Conservation (phyloP, 2,113 vertebrate genomes). For the Nothobranchius kuhntae region DNA sequence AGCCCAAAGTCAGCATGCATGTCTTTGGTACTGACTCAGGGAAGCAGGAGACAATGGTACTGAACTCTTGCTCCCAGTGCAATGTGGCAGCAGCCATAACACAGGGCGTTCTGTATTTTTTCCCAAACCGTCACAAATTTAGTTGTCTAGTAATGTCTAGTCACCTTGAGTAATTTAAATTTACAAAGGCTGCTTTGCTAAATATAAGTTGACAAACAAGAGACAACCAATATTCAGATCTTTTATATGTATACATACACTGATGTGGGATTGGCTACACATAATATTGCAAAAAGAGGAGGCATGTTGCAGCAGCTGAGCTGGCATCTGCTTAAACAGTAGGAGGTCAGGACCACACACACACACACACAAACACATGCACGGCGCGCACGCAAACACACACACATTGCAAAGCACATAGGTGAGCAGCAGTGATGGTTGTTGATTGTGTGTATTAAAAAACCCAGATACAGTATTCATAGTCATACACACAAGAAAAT, state of each 20-base stretch:
- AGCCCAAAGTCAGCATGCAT: too few relatives aligned
- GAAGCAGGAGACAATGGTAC: neutral
- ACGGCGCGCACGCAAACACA: neutral
- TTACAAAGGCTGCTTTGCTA: neutral
- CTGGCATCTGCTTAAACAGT: slow-evolving; percentile 54
- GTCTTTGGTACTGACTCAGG: too few relatives aligned
- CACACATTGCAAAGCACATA: slow-evolving; percentile 16
- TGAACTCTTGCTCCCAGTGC: too few relatives aligned
- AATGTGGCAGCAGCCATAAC: too few relatives aligned
- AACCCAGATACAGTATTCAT: neutral
- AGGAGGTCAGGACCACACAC: slow-evolving; percentile 29
- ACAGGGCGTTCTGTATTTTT: neutral
- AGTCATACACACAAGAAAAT: neutral
- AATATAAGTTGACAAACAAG: neutral
- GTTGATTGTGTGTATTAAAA: neutral
- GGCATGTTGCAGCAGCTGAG: slow-evolving; percentile 29
- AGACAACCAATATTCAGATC: slow-evolving; percentile 1
- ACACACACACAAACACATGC: slow-evolving; percentile 3
- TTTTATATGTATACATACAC: slow-evolving; percentile 20
- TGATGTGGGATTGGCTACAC: neutral
- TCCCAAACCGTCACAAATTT: neutral
- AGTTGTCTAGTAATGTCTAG: neutral
- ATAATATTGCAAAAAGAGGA: neutral
- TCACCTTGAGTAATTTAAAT: too few relatives aligned
- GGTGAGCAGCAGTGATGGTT: slow-evolving; percentile 13